These are phyloP conservation scores for Parasteatoda lunata DNA, from an alignment of 2,888 invertebrate species.

Conservation along the genomic window DNA sequence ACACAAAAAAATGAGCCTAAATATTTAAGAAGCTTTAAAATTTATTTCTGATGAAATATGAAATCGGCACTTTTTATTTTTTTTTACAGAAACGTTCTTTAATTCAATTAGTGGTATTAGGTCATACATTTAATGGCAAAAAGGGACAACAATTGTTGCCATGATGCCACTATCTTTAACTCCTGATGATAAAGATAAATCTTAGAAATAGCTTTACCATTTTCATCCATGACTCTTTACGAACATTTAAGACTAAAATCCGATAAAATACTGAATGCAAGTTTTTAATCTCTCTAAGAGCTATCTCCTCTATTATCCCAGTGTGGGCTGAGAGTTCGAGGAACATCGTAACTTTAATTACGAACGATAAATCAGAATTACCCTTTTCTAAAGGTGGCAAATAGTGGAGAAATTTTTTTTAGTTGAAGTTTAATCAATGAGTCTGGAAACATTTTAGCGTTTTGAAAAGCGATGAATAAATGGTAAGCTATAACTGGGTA, in stretches of 20 bases:
- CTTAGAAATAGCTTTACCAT: conserved; percentile 14
- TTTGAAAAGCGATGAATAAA: no score
- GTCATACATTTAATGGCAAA: not conserved
- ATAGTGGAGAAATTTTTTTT: not conserved
- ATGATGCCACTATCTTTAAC: not conserved
- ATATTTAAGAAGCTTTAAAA: no score
- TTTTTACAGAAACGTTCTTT: no score
- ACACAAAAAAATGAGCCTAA: no score
- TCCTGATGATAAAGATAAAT: conserved; percentile 20
- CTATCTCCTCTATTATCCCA: conserved; percentile 10
- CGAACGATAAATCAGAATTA: conserved; percentile 45
- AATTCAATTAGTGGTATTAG: not conserved
- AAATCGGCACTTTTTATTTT: no score
- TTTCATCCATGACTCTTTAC: conserved; percentile 27
- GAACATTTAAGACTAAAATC: conserved; percentile 29
- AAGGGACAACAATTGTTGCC: not conserved
- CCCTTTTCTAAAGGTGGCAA: not conserved
- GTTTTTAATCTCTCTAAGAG: conserved; percentile 34
- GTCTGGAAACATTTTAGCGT: no score
- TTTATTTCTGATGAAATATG: no score
- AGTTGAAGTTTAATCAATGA: no score
- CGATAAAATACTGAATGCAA: conserved; percentile 32
- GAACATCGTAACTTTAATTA: conserved; percentile 40
- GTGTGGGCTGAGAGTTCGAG: conserved; percentile 13
- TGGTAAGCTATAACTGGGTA: no score